Percentiles rank a stretch among this genome's conserved stretches.
Evolutionary conservation across 1,140 invertebrate genomes (phyloP).

Genomic region (Pseudomyrmex gracilis): DNA sequence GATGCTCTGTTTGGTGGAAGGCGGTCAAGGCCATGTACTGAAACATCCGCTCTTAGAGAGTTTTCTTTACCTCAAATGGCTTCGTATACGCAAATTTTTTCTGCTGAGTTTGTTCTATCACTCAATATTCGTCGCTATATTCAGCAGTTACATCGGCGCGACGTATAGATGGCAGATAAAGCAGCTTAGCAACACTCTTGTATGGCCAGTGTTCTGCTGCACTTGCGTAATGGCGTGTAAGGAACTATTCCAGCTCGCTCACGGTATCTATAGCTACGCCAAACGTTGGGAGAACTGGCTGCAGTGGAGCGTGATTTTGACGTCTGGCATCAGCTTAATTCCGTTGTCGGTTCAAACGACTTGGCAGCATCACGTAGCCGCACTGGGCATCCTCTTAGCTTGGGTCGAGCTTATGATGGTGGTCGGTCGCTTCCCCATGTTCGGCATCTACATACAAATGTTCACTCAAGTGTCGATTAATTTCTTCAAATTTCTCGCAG

Average conservation of each 20-base stretch:
- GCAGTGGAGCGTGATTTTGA: constrained; percentile 91
- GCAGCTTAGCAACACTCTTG: constrained; percentile 87
- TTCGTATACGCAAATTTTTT: constrained; percentile 93
- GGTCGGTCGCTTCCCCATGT: constrained; percentile 93
- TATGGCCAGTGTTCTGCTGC: constrained; percentile 85
- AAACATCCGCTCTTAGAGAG: constrained; percentile 93
- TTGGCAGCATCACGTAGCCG: constrained; percentile 93
- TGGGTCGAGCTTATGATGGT: constrained; percentile 94
- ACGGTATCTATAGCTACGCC: constrained; percentile 89
- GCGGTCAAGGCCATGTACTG: constrained; percentile 90
- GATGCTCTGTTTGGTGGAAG: constrained; percentile 91
- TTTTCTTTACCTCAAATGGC: constrained; percentile 93
- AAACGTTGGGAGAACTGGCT: constrained; percentile 94
- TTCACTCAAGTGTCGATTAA: constrained; percentile 93
- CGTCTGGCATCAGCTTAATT: constrained; percentile 86
- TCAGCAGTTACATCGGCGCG: constrained; percentile 89
- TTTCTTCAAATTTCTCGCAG: constrained; percentile 92
- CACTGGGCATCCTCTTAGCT: constrained; percentile 90
- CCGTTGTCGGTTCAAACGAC: constrained; percentile 69
- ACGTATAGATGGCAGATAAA: constrained; percentile 84
- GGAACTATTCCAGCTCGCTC: constrained; percentile 91
- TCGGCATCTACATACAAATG: constrained; percentile 94
- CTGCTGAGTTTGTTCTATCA: constrained; percentile 92
- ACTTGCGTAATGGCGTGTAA: constrained; percentile 88
- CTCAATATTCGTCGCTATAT: constrained; percentile 90